Evolutionary conservation across 2,888 invertebrate species (phyloP).

Genomic region (Margaritifera margaritifera): DNA sequence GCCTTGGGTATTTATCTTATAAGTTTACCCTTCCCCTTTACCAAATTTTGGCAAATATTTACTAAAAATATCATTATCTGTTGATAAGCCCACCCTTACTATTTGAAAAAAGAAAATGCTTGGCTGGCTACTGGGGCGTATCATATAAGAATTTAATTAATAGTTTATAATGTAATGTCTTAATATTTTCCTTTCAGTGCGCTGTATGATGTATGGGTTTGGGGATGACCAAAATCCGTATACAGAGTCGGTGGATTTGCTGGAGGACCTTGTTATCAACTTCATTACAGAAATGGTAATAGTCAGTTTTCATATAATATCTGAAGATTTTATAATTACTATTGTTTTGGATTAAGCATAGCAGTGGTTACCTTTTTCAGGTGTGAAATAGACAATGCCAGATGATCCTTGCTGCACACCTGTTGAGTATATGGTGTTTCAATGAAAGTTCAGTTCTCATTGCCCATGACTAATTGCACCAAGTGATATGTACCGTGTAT

Average conservation of each 20-base stretch:
- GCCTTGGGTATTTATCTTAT: no score
- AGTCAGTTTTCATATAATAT: not conserved
- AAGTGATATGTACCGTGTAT: not conserved
- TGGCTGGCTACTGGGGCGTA: no score
- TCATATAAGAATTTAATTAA: not conserved
- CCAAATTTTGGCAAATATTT: no score
- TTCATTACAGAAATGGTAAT: conserved; percentile 94
- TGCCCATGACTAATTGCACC: not conserved
- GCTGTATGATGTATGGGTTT: conserved; percentile 98
- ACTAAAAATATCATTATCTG: no score
- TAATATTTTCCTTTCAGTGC: conserved; percentile 55
- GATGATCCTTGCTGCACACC: not conserved
- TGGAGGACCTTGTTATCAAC: conserved; percentile 98
- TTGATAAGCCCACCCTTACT: no score
- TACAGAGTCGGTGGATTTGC: conserved; percentile 96
- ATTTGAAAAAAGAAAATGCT: no score
- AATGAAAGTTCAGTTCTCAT: not conserved
- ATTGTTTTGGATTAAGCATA: no score
- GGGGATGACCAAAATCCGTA: conserved; percentile 99
- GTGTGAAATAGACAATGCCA: no score
- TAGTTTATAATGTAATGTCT: not conserved
- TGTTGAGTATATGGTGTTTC: not conserved
- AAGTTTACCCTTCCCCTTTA: no score
- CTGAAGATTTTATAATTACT: not conserved
- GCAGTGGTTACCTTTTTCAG: no score